phyloP scores from a whole-genome alignment of 2,797 vertebrate species.

The Peromyscus nudipes region DNA sequence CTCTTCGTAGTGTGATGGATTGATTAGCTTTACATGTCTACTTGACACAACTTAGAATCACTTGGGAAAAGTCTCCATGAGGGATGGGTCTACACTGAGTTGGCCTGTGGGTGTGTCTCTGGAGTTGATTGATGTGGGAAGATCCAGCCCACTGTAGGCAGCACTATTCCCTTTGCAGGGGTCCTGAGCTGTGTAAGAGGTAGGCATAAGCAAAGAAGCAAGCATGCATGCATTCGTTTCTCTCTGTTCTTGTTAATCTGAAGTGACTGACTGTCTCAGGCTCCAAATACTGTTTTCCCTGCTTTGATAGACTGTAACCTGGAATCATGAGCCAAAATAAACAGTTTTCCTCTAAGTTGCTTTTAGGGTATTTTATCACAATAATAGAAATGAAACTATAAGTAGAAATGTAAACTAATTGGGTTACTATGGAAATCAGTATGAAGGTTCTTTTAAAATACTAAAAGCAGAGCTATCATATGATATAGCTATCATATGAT shows the following conservation, averaged over 20 bases:
- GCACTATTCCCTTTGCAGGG: neutral
- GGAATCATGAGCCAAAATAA: neutral
- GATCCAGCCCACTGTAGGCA: neutral
- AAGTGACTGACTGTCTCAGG: too few relatives aligned
- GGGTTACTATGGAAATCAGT: neutral
- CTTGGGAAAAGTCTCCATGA: neutral
- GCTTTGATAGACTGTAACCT: neutral
- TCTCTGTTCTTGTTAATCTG: neutral
- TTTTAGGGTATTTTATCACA: neutral
- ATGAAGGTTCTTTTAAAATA: neutral
- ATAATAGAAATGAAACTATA: neutral
- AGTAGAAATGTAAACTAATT: neutral
- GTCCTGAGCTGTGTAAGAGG: neutral
- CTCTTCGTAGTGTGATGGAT: neutral
- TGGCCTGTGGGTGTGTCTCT: neutral
- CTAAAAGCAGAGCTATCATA: neutral
- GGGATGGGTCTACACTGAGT: neutral
- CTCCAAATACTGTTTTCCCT: neutral
- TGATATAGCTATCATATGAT: neutral
- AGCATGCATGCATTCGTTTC: fast-evolving
- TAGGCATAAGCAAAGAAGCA: neutral
- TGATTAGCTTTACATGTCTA: neutral
- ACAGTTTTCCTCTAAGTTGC: neutral
- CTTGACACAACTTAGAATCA: neutral
- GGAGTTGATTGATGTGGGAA: neutral